Conservation (phyloP, 2,797 vertebrate genomes). For the Chelmon rostratus region DNA sequence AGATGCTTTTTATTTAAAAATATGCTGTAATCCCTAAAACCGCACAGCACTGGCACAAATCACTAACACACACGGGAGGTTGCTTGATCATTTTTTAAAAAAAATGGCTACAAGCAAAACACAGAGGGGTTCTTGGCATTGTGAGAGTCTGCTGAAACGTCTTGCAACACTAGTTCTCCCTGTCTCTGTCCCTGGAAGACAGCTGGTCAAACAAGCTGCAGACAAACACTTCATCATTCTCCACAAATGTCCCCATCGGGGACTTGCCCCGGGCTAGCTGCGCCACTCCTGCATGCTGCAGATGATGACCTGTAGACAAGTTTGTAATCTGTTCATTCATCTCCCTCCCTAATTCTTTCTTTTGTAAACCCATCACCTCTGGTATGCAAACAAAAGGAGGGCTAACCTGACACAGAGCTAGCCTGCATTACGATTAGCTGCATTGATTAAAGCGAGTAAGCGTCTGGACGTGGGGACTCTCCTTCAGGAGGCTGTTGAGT, state of each 20-base stretch:
- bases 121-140: slow-evolving; percentile 2
- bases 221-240: slow-evolving; percentile 56
- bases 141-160: slow-evolving; percentile 37
- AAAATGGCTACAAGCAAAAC: slow-evolving; percentile 13
- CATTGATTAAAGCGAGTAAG: slow-evolving; percentile 43
- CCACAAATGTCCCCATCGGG: slow-evolving; percentile 40
- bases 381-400: slow-evolving; percentile 31
- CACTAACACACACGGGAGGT: too few species aligned
- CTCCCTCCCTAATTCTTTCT: slow-evolving; percentile 28
- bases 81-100: neutral
- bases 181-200: slow-evolving; percentile 44
- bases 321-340: slow-evolving; percentile 54
- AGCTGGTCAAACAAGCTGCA: slow-evolving; percentile 75
- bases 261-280: slow-evolving; percentile 10
- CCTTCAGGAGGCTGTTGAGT: slow-evolving; percentile 30
- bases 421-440: slow-evolving; percentile 11
- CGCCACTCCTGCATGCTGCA: slow-evolving; percentile 36
- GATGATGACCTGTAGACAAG: slow-evolving; percentile 33
- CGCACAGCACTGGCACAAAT: neutral
- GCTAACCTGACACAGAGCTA: slow-evolving; percentile 16
- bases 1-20: slow-evolving; percentile 3
- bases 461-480: slow-evolving; percentile 35
- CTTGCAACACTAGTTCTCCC: slow-evolving; percentile 52
- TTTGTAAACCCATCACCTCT: slow-evolving; percentile 24
- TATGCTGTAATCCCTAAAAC: neutral